Evolutionary conservation across 37 sponge, comb jelly and placozoan species (phyloP).

Genomic region (Theonella swinhoei): DNA sequence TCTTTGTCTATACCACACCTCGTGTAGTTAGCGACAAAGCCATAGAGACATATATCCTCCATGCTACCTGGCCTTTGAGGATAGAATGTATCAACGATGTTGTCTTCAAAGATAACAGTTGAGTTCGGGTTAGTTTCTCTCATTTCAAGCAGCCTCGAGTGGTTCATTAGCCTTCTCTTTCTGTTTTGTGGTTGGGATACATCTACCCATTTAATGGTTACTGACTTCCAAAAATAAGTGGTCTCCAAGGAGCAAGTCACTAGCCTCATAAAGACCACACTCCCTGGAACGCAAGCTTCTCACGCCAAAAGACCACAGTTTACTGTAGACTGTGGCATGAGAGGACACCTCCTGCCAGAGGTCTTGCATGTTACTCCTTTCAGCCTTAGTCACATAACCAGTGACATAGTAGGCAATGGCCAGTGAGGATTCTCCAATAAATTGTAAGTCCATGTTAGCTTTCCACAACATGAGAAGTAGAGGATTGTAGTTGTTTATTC

Average conservation of each 20-base stretch:
- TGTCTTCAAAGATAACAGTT: slow-evolving; percentile 36
- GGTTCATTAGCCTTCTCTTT: slow-evolving; percentile 26
- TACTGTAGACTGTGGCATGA: slow-evolving; percentile 17
- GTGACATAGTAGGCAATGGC: slow-evolving; percentile 58
- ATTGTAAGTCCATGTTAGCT: slow-evolving; percentile 64
- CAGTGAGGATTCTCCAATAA: slow-evolving; percentile 43
- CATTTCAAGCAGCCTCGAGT: slow-evolving; percentile 30
- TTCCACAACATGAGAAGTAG: slow-evolving; percentile 55
- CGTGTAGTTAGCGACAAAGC: too few relatives aligned
- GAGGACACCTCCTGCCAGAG: slow-evolving; percentile 44
- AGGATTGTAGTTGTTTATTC: slow-evolving; percentile 72
- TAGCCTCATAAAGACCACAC: slow-evolving; percentile 54
- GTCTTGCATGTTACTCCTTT: too few relatives aligned
- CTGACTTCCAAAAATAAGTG: slow-evolving; percentile 51
- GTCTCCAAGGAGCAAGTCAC: slow-evolving; percentile 56
- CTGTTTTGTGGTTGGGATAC: slow-evolving; percentile 41
- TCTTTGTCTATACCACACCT: neutral
- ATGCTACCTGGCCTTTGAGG: slow-evolving; percentile 26
- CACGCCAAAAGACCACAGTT: too few relatives aligned
- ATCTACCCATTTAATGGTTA: slow-evolving; percentile 47
- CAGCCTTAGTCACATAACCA: slow-evolving; percentile 65
- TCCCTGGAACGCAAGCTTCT: too few relatives aligned
- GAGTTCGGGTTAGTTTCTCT: slow-evolving; percentile 16
- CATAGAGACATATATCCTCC: too few relatives aligned
- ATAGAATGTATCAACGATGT: slow-evolving; percentile 32